These are phyloP conservation scores for Drosophila multiciliata DNA, from an alignment of 2,888 invertebrate genomes.

Conservation along the genomic window DNA sequence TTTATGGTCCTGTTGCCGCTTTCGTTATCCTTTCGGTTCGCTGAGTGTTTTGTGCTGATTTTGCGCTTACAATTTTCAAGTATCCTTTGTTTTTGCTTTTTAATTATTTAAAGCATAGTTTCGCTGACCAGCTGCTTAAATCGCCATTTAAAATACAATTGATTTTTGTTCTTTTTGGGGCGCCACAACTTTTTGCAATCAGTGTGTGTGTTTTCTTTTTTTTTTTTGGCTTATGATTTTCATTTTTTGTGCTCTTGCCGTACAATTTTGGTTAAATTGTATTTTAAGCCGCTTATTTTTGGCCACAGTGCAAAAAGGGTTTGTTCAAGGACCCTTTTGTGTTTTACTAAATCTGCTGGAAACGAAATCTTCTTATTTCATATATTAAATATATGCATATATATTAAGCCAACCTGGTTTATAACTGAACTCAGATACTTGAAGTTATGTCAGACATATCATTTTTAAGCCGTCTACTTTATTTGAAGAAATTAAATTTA, in stretches of 20 bases:
- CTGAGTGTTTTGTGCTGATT: constrained; percentile 69
- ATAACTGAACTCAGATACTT: not conserved
- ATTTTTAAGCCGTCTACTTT: not conserved
- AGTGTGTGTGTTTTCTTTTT: constrained; percentile 19
- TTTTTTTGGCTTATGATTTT: not conserved
- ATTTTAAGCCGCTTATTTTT: constrained; percentile 48
- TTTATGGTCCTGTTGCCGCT: constrained; percentile 12
- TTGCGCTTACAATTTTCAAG: constrained; percentile 67
- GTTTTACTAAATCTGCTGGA: not conserved
- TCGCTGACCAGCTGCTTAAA: constrained; percentile 27
- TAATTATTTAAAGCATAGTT: constrained; percentile 61
- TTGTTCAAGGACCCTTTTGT: constrained; percentile 15
- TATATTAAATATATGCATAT: not conserved
- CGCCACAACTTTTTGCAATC: not conserved
- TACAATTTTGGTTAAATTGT: constrained; percentile 33
- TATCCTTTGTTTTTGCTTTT: constrained; percentile 55
- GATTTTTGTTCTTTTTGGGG: constrained; percentile 4
- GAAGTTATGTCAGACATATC: not conserved
- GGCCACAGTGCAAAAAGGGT: constrained; percentile 9
- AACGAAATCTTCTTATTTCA: not conserved
- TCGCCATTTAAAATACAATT: constrained; percentile 18
- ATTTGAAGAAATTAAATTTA: not conserved
- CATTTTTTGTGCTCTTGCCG: not conserved
- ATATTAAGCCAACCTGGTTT: not conserved
- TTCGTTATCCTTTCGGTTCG: constrained; percentile 66